A percentile compares a stretch with the other conserved stretches of the same genome.
Evolutionary conservation across 2,888 invertebrate genomes (phyloP).

Genomic region (Tetramorium bicarinatum): DNA sequence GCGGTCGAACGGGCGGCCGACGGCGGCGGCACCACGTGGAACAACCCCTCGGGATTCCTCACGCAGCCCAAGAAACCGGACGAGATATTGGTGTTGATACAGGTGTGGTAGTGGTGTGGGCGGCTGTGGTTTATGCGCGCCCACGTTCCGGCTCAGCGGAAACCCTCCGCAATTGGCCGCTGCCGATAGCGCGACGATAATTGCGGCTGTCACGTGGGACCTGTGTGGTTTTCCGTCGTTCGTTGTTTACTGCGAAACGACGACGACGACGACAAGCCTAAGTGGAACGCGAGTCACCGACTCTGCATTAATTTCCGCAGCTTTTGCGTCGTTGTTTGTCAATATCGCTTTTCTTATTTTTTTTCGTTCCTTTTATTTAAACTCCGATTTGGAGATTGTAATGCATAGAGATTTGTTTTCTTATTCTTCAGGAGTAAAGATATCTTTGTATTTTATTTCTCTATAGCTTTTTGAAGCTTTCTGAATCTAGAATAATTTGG

Average conservation of each 20-base stretch:
- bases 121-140: constrained; percentile 1
- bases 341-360: background rate
- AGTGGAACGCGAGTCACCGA: background rate
- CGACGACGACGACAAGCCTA: background rate
- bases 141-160: constrained; percentile 59
- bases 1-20: constrained; percentile 87
- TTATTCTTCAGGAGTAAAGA: background rate
- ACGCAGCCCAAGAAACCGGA: constrained; percentile 87
- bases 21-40: constrained; percentile 87
- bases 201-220: constrained; percentile 66
- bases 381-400: background rate
- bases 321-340: background rate
- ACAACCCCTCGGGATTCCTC: constrained; percentile 87
- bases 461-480: background rate
- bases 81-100: constrained; percentile 87
- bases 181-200: constrained; percentile 1
- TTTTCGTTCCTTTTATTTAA: too few species aligned
- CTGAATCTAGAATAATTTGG: background rate
- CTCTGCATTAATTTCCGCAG: background rate
- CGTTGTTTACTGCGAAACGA: background rate
- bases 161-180: constrained; percentile 51
- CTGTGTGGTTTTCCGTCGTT: background rate
- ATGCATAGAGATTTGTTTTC: background rate
- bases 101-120: constrained; percentile 69
- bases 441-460: background rate